These are phyloP conservation scores for Poeciliopsis turrubarensis DNA, from an alignment of 2,113 vertebrate species.

Conservation along the genomic window DNA sequence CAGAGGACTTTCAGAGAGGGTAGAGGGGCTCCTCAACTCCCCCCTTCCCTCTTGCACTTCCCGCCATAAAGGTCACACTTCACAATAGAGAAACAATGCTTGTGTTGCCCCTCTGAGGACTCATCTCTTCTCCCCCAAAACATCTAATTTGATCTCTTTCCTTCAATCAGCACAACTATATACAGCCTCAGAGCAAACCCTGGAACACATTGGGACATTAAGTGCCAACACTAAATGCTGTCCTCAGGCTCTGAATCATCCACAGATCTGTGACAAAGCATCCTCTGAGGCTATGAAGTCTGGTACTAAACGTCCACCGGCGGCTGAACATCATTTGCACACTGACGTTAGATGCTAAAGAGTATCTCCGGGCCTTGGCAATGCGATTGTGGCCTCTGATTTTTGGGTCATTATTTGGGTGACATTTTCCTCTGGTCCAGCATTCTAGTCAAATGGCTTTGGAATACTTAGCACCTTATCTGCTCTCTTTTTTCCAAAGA, in stretches of 20 bases:
- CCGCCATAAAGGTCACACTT: constrained; percentile 76
- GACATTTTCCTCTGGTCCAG: constrained; percentile 62
- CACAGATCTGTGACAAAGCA: constrained; percentile 63
- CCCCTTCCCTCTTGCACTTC: constrained; percentile 53
- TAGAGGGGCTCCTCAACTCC: constrained; percentile 51
- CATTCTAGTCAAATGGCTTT: constrained; percentile 48
- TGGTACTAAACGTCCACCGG: constrained; percentile 73
- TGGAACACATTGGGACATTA: constrained; percentile 50
- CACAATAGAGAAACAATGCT: constrained; percentile 54
- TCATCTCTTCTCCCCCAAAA: constrained; percentile 49
- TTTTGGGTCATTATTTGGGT: constrained; percentile 69
- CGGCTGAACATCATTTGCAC: constrained; percentile 60
- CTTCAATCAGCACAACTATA: constrained; percentile 62
- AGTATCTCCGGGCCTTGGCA: constrained; percentile 63
- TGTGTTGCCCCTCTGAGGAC: constrained; percentile 62
- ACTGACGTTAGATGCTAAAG: constrained; percentile 57
- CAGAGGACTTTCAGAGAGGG: constrained; percentile 64
- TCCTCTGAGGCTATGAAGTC: constrained; percentile 53
- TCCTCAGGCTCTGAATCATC: constrained; percentile 65
- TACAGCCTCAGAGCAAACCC: constrained; percentile 55
- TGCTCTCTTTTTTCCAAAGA: constrained; percentile 18
- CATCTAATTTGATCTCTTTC: constrained; percentile 64
- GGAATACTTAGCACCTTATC: constrained; percentile 53
- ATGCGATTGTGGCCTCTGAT: constrained; percentile 60
- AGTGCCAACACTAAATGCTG: constrained; percentile 61